A percentile compares a stretch with the other conserved stretches of the same genome.
Evolutionary conservation across 2,113 vertebrate genomes (phyloP).

Genomic region (Speoplatyrhinus poulsoni): DNA sequence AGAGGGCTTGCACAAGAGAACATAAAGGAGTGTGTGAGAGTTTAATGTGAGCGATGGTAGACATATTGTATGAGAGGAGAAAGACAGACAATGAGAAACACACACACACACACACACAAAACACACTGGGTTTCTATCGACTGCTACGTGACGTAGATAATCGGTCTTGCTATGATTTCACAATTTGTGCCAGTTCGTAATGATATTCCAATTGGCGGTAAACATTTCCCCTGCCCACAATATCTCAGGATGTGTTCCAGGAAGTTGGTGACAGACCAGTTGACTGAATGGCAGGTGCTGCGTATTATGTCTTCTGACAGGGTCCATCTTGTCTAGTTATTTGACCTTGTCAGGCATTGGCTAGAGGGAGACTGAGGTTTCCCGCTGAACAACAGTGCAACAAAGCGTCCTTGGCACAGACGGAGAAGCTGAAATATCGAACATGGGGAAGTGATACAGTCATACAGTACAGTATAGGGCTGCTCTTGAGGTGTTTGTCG

Average conservation of each 20-base stretch:
- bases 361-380: conserved; percentile 60
- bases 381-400: conserved; percentile 26
- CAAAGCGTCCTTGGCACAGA: background rate
- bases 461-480: background rate
- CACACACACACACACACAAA: conserved; percentile 12
- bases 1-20: background rate
- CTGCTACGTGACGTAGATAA: conserved; percentile 66
- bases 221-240: conserved; percentile 53
- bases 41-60: conserved; percentile 26
- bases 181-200: conserved; percentile 63
- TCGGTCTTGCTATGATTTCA: conserved; percentile 67
- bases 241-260: conserved; percentile 31
- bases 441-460: conserved; percentile 20
- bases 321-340: conserved; percentile 60
- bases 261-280: conserved; percentile 17
- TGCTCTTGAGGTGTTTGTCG: too few species aligned
- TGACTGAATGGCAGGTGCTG: conserved; percentile 43
- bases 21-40: background rate
- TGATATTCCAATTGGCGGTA: conserved; percentile 63
- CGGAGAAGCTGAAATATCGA: conserved; percentile 50
- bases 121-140: conserved; percentile 62
- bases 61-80: conserved; percentile 30
- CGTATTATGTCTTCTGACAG: conserved; percentile 16
- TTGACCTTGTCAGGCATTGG: conserved; percentile 67
- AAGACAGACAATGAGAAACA: conserved; percentile 14